Evolutionary conservation across 2,113 vertebrate genomes (phyloP).

Genomic region (Platichthys flesus): DNA sequence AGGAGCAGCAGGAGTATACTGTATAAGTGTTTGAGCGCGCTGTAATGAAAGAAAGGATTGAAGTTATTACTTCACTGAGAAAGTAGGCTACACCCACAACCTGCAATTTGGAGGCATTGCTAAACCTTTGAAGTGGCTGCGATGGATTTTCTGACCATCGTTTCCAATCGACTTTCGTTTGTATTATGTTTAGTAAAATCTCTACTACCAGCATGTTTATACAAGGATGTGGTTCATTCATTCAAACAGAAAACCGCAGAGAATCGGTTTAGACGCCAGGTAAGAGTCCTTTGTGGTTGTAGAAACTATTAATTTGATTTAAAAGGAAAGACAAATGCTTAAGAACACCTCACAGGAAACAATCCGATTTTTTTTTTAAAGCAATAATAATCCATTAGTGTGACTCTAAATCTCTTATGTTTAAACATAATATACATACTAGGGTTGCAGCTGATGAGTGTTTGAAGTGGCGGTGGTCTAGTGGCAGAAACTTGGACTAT

Average conservation of each 20-base stretch:
- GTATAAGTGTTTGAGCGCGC: neutral
- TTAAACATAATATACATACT: neutral
- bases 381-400: neutral
- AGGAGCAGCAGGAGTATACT: slow-evolving; percentile 46
- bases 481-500: too few relatives aligned
- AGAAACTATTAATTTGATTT: neutral
- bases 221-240: slow-evolving; percentile 7
- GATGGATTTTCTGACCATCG: slow-evolving; percentile 42
- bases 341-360: neutral
- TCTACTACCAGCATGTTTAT: neutral
- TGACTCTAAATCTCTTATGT: neutral
- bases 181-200: neutral
- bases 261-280: neutral
- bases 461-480: too few relatives aligned
- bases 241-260: neutral
- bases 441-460: neutral
- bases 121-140: slow-evolving; percentile 43
- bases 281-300: neutral
- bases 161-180: neutral
- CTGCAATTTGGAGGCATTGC: slow-evolving; percentile 40
- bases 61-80: slow-evolving; percentile 46
- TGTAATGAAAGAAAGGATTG: slow-evolving; percentile 54
- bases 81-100: slow-evolving; percentile 51
- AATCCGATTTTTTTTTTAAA: neutral
- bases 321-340: neutral